phyloP scores from a whole-genome alignment of 2,888 invertebrate genomes.

The Peribatodes rhomboidaria region DNA sequence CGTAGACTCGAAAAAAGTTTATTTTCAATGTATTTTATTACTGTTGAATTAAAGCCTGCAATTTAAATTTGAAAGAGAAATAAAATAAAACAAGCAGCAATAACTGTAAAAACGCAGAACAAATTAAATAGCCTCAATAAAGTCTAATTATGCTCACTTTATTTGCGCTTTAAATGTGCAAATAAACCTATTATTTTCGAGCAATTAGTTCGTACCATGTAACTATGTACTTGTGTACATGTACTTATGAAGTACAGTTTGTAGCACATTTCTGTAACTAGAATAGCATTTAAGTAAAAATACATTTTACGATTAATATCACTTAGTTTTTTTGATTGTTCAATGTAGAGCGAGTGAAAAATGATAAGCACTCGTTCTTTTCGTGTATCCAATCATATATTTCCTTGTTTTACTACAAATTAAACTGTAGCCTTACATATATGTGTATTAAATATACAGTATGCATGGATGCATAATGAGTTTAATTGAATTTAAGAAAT shows the following conservation, averaged over 20 bases:
- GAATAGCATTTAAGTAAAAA: no score
- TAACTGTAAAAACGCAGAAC: conserved; percentile 18
- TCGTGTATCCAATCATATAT: no score
- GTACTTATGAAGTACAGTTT: not conserved
- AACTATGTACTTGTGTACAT: not conserved
- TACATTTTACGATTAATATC: not conserved
- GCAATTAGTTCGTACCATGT: not conserved
- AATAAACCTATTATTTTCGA: conserved; percentile 5
- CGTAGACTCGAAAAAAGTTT: not conserved
- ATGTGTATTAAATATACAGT: no score
- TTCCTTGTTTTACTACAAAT: no score
- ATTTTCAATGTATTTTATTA: not conserved
- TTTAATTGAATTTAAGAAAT: no score
- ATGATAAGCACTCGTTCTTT: no score
- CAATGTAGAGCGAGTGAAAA: no score
- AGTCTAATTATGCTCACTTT: conserved; percentile 25
- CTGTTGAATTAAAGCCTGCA: not conserved
- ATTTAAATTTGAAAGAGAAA: conserved; percentile 16
- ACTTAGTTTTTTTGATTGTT: no score
- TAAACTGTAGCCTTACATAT: no score
- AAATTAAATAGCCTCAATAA: conserved; percentile 20
- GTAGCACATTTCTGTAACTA: not conserved
- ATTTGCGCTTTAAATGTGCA: conserved; percentile 1
- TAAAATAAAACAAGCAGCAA: conserved; percentile 16
- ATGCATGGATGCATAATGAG: no score